Conservation (phyloP, 2,113 vertebrate genomes). For the Psammodynastes pulverulentus region DNA sequence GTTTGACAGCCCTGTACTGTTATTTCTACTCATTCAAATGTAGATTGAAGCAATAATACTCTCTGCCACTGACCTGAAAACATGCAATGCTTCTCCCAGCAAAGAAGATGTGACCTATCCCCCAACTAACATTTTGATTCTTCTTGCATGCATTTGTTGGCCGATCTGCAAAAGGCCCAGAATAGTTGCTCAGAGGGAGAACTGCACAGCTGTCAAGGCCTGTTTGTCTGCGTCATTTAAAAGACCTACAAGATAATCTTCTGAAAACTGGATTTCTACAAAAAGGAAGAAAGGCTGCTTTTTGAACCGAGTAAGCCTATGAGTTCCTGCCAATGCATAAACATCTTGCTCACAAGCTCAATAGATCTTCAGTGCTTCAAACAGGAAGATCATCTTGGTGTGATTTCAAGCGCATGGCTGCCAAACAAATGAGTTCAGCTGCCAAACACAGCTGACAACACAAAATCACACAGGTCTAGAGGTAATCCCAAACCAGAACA, state of each 20-base stretch:
- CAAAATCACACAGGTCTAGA: background rate
- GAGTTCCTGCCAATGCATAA: background rate
- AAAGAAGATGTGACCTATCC: background rate
- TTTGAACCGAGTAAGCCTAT: background rate
- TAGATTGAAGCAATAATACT: background rate
- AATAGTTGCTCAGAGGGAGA: background rate
- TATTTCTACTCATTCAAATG: background rate
- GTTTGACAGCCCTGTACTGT: no score
- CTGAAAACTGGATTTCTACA: background rate
- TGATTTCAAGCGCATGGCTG: background rate
- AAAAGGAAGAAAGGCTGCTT: background rate
- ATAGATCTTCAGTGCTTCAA: background rate
- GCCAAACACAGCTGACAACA: background rate
- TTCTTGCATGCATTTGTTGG: background rate
- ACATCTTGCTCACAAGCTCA: background rate
- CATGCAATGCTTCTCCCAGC: background rate
- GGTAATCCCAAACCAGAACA: background rate
- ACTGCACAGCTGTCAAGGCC: background rate
- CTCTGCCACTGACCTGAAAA: background rate
- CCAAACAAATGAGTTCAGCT: background rate
- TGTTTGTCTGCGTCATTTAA: background rate
- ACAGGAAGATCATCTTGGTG: background rate
- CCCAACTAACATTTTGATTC: background rate
- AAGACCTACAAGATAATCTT: background rate
- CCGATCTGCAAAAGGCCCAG: background rate